Percentiles rank a stretch among this genome's conserved stretches.
phyloP scores from a whole-genome alignment of 1,140 invertebrate species.

The Nixonia krombeini region DNA sequence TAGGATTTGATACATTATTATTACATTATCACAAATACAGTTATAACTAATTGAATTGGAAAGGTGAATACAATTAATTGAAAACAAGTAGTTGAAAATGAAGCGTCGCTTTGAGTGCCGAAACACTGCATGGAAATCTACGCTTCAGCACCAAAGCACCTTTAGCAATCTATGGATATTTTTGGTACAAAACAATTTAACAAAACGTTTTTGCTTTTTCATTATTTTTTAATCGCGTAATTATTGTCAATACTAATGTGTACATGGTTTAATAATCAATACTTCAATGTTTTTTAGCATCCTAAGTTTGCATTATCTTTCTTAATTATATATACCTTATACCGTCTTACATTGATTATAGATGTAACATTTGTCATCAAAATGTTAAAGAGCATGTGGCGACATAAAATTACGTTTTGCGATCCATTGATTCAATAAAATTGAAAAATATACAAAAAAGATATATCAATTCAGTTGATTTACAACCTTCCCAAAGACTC shows the following conservation, averaged over 20 bases:
- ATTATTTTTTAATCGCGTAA: slow-evolving; percentile 21
- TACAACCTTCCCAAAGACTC: slow-evolving; percentile 10
- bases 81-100: slow-evolving; percentile 20
- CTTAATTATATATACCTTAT: slow-evolving; percentile 41
- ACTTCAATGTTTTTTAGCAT: slow-evolving; percentile 52
- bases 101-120: slow-evolving; percentile 37
- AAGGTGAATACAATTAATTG: slow-evolving; percentile 1
- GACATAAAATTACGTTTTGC: slow-evolving; percentile 36
- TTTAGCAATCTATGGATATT: slow-evolving; percentile 7
- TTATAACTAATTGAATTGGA: slow-evolving; percentile 2
- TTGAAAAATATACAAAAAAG: slow-evolving; percentile 26
- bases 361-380: slow-evolving; percentile 36
- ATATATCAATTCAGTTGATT: slow-evolving; percentile 7
- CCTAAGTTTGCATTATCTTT: slow-evolving; percentile 48
- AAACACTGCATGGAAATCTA: slow-evolving; percentile 35
- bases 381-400: slow-evolving; percentile 30
- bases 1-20: slow-evolving; percentile 21
- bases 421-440: slow-evolving; percentile 30
- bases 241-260: slow-evolving; percentile 48
- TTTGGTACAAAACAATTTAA: slow-evolving; percentile 1
- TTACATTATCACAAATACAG: slow-evolving; percentile 26
- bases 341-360: slow-evolving; percentile 36
- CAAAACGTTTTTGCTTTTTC: slow-evolving; percentile 26
- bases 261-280: slow-evolving; percentile 58
- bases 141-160: slow-evolving; percentile 26